Evolutionary conservation across 2,888 invertebrate genomes (phyloP).

Genomic region (Schrankia costaestrigalis): DNA sequence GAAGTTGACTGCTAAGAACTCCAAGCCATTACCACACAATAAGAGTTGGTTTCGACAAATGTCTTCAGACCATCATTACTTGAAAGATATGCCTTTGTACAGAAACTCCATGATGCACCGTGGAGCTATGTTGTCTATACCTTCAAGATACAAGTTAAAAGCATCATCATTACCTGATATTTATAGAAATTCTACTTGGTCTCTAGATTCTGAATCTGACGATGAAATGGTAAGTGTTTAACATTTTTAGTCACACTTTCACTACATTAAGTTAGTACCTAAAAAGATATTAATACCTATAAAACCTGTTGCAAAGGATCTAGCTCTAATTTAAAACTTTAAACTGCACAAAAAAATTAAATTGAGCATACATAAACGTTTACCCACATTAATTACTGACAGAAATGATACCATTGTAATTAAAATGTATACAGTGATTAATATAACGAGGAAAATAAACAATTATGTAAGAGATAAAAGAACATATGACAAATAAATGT

Average conservation of each 20-base stretch:
- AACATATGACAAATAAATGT: too few relatives aligned
- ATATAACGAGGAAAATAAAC: too few relatives aligned
- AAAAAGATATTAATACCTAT: too few relatives aligned
- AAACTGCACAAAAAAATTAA: too few relatives aligned
- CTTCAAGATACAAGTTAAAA: conserved; percentile 85
- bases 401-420: too few relatives aligned
- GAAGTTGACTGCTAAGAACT: conserved; percentile 14
- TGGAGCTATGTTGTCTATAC: conserved; percentile 90
- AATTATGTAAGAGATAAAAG: too few relatives aligned
- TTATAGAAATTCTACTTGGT: conserved; percentile 90
- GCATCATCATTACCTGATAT: conserved; percentile 95
- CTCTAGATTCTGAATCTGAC: conserved; percentile 80
- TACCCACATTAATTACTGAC: too few relatives aligned
- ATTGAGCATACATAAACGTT: too few relatives aligned
- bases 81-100: conserved; percentile 85
- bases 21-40: conserved; percentile 27
- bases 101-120: conserved; percentile 91
- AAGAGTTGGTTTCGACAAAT: conserved; percentile 72
- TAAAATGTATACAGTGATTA: too few relatives aligned
- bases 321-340: too few relatives aligned
- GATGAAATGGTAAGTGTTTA: conserved; percentile 84
- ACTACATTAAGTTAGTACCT: too few relatives aligned
- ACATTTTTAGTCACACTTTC: neutral
- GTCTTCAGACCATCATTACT: conserved; percentile 83
- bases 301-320: too few relatives aligned